phyloP scores from a whole-genome alignment of 1,140 invertebrate genomes.

The Drosophila sproati region DNA sequence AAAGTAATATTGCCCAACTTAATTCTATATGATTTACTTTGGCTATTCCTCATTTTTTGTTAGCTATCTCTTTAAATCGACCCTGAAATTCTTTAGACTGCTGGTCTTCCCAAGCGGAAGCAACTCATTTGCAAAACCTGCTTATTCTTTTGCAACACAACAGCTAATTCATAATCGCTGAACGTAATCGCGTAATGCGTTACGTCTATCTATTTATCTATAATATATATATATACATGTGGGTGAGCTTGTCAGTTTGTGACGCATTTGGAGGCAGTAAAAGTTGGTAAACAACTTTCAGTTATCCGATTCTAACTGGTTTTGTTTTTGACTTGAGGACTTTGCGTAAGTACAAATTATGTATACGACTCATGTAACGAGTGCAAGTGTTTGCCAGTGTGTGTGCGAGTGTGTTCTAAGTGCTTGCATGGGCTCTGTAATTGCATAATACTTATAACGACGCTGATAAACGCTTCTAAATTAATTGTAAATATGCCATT shows the following conservation, averaged over 20 bases:
- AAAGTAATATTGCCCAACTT: neutral
- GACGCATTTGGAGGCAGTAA: slow-evolving; percentile 34
- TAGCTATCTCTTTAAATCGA: slow-evolving; percentile 23
- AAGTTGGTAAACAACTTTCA: slow-evolving; percentile 54
- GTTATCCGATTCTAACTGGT: slow-evolving; percentile 41
- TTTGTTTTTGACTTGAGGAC: slow-evolving; percentile 4
- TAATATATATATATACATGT: neutral
- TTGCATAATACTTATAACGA: slow-evolving; percentile 58
- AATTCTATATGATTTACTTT: too few species aligned
- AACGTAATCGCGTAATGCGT: neutral
- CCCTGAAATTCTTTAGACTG: slow-evolving; percentile 39
- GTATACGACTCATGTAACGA: slow-evolving; percentile 56
- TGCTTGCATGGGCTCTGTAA: slow-evolving; percentile 25
- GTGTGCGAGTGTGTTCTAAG: slow-evolving; percentile 2
- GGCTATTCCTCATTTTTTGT: neutral
- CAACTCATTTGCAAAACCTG: neutral
- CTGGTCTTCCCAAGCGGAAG: slow-evolving; percentile 7
- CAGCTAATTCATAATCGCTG: neutral
- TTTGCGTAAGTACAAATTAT: slow-evolving; percentile 73
- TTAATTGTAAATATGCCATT: slow-evolving; percentile 60
- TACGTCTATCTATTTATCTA: neutral
- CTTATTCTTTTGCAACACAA: neutral
- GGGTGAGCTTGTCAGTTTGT: slow-evolving; percentile 24
- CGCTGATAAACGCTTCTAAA: slow-evolving; percentile 68
- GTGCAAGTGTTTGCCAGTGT: slow-evolving; percentile 22